Conservation (phyloP, 2,113 vertebrate genomes). For the Lota lota region DNA sequence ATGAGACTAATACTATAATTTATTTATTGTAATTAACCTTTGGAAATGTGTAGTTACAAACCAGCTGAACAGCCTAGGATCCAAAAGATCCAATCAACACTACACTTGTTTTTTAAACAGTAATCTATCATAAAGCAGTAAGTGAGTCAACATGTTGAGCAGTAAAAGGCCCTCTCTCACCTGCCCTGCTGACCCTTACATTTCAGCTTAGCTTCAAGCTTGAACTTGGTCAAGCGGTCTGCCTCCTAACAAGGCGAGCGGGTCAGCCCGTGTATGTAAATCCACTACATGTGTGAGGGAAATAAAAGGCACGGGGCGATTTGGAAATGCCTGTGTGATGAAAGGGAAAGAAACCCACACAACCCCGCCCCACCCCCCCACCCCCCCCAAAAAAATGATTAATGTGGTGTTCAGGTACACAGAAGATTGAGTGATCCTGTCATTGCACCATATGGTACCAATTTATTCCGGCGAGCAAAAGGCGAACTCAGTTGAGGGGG, state of each 20-base stretch:
- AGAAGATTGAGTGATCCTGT: conserved; percentile 82
- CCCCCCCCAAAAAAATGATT: conserved; percentile 68
- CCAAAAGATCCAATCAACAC: no score
- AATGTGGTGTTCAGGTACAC: conserved; percentile 79
- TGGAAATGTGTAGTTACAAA: no score
- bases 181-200: conserved; percentile 59
- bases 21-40: no score
- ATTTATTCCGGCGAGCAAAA: conserved; percentile 77
- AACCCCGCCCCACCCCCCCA: conserved; percentile 45
- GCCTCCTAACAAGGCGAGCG: conserved; percentile 63
- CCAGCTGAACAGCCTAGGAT: no score
- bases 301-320: conserved; percentile 68
- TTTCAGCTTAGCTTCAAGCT: conserved; percentile 60
- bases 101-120: conserved; percentile 40
- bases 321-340: conserved; percentile 77
- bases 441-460: conserved; percentile 79
- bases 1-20: no score
- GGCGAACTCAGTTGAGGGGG: conserved; percentile 68
- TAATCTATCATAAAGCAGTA: not conserved
- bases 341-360: conserved; percentile 64
- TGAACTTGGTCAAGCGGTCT: conserved; percentile 64
- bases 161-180: conserved; percentile 58
- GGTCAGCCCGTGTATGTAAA: conserved; percentile 66
- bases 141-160: conserved; percentile 45
- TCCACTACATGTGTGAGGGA: conserved; percentile 69